A percentile compares a stretch with the other conserved stretches of the same genome.
These are phyloP conservation scores for Pseudoips prasinana DNA, from an alignment of 2,888 invertebrate species.

Conservation along the genomic window DNA sequence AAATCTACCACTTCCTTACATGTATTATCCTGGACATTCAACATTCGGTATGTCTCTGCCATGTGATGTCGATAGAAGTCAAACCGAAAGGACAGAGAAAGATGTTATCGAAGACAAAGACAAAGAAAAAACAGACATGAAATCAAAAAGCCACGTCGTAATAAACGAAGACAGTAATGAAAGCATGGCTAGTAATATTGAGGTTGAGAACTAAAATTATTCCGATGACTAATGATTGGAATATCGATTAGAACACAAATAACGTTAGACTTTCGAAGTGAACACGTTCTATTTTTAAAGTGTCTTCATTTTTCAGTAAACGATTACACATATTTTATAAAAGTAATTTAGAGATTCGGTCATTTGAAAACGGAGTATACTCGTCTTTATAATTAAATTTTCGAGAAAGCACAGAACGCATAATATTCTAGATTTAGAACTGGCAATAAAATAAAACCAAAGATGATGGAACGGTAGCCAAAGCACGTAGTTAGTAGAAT, in stretches of 20 bases:
- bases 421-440: constrained; percentile 3
- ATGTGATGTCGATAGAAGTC: constrained; percentile 63
- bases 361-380: no score
- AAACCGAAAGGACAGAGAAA: constrained; percentile 49
- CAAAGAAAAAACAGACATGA: constrained; percentile 49
- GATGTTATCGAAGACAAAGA: constrained; percentile 50
- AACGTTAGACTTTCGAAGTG: constrained; percentile 11
- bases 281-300: constrained; percentile 16
- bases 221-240: constrained; percentile 8
- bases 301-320: constrained; percentile 1
- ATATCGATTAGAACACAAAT: constrained; percentile 14
- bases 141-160: constrained; percentile 51
- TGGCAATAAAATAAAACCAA: constrained; percentile 44
- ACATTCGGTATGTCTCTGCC: constrained; percentile 59
- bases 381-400: neutral
- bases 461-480: constrained; percentile 38
- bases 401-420: neutral
- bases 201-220: constrained; percentile 66
- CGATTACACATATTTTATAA: no score
- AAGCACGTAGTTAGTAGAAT: constrained; percentile 57
- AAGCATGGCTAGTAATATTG: constrained; percentile 78
- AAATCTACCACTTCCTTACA: constrained; percentile 67
- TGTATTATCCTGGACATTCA: constrained; percentile 75
- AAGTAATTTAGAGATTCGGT: no score
- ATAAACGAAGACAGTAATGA: constrained; percentile 73